Evolutionary conservation across 2,113 vertebrate species (phyloP), one percentile per base, ranked within the genome.

Genomic region (Campylomormyrus tamandua): DNA sequence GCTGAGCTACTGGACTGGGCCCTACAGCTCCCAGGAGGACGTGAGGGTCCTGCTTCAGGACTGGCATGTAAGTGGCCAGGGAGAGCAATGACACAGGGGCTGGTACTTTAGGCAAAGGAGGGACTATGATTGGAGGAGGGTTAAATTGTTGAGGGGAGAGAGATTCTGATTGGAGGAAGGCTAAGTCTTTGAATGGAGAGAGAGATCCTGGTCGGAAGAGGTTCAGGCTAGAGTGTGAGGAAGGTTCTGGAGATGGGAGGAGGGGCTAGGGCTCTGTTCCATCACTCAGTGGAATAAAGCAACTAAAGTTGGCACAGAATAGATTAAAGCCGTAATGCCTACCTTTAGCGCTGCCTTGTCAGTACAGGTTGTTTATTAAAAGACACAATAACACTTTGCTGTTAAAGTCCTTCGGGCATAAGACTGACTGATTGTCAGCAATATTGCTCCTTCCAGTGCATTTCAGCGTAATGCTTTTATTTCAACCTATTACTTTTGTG

Each of bases 51-150:
- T 96, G 24, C 92, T 96, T 66, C 90, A 94, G 92, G 96, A 96
- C 87, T 97, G 96, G 96, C 95, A 93, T 85, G 97, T 97, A 93
- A 96, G 97, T 94, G 88, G 87, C 15, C n/a, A 17, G 70, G 13
- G n/a, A 11, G 62, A 66, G 62, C 62, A 11, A 31, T 2, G 62
- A 13, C 10, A 3, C 24, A 70, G 62, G n/a, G n/a, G 3, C 62
- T 31, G 62, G 0, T 31, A 4, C 10, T 70, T 70, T 1, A 31
- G 62, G 9, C 24, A 66, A 66, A 66, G 24, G 15, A 77, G 11
- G 27, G n/a, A 9, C 58, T 2, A 10, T 27, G 58, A 74, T 74
- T 35, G 31, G 66, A 74, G 66, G 31, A 35, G 66, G 31, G 70
- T 31, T 35, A 31, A 15, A 31, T 74, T 27, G 27, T 74, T 48